Base-by-base conservation (phyloP, 2,797 vertebrate species). In the Crypturellus tataupa region DNA sequence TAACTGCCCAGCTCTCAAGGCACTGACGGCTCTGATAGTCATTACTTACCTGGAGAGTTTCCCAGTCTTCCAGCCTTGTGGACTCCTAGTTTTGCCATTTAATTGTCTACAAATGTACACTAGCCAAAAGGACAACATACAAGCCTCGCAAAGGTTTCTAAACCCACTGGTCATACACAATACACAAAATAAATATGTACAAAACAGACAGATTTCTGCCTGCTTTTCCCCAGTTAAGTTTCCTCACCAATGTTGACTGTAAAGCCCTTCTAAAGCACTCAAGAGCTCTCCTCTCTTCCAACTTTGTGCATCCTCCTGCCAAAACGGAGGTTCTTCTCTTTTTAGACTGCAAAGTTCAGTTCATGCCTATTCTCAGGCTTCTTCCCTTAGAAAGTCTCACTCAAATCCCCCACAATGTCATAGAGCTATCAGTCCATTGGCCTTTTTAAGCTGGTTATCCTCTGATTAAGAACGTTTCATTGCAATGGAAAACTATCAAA, bases 91-190 rank as follows among this genome's bases (percentile, higher is more conserved):
- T 83, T 83, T 76, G 20, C 29, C 18, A 5, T 55, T 35, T n/a
- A 39, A 6, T 63, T 75, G 25, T 83, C 70, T 63, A 80, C n/a
- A 83, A 82, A 71, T 21, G 5, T 39, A 19, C 53, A 90, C 29
- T 37, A 78, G 73, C 42, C 17, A 37, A 44, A 73, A 60, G 51
- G 67, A 39, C 42, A 76, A 18, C 13, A 56, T 31, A 6, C 31
- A 35, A 37, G n/a, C 33, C 67, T 86, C 80, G 12, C 49, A 80
- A 40, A 55, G 4, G 21, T 24, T 91, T 91, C 79, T 78, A 64
- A 64, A 7, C 5, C 12, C 12, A 15, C 20, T 80, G 24, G 27
- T 80, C 16, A 64, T 76, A 56, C 3, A 33, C 7, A 37, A 6
- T 31, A 71, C 21, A 65, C 58, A 19, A 62, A 87, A 56, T 44